Evolutionary conservation across 2,888 invertebrate species (phyloP), one percentile per base, ranked within the genome.

Genomic region (Trichopria drosophilae): DNA sequence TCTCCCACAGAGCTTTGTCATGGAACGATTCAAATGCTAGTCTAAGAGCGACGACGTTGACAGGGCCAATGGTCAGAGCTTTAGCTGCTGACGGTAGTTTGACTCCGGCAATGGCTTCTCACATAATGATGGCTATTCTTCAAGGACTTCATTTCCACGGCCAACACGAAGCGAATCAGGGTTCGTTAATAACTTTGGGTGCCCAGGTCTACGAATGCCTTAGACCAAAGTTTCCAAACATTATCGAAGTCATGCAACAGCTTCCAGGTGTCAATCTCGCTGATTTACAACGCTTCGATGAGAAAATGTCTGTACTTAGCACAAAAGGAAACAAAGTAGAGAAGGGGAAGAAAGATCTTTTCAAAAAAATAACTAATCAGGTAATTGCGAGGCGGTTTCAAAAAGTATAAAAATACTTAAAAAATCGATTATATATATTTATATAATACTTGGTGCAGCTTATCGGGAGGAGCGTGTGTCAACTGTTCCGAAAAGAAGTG

Each of bases 11-110:
- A 52, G 85, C 86, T 1, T 75, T 89, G n/a, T 83, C 88, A 20
- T 94, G 94, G 93, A 86, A 86, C 63, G 95, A 95, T 76, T 89
- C 92, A 52, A 83, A 83, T 40, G 84, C 87, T 18, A 91, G 90
- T 60, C 78, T 89, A 58, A 90, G 89, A 68, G 89, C 91, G n/a
- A 84, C 87, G 1, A 80, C 81, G 46, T 78, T 93, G 18, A 84
- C 87, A 29, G 83, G 86, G n/a, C 85, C 87, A 41, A 79, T 91
- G 60, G 81, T 85, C 41, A 82, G 83, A 58, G 84, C 83, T 65
- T 76, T 90, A 52, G 82, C 85, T 37, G 73, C 78, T 1, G 84
- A 84, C 63, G 81, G 81, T 63, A 79, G 82, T 65, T 75, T 88
- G 60, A 84, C 80, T 60, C 81, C 81, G 57, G 83, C 82, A 57